Conservation (phyloP, 1,140 invertebrate species). For the Maconellicoccus hirsutus region DNA sequence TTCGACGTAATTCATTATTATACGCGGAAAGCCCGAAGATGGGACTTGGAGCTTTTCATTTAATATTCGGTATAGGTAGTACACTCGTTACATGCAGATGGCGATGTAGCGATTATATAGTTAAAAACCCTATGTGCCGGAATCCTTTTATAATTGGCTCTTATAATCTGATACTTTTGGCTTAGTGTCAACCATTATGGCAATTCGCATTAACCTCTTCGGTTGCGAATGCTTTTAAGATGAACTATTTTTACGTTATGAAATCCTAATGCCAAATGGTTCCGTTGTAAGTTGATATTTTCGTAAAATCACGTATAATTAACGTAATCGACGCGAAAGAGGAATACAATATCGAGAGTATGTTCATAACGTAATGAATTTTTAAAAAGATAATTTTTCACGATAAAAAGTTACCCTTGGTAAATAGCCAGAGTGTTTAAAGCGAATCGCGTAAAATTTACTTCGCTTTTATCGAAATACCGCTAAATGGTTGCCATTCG, state of each 20-base stretch:
- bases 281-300: neutral
- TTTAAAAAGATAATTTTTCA: too few species aligned
- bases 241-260: neutral
- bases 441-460: too few species aligned
- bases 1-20: too few species aligned
- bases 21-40: too few species aligned
- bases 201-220: neutral
- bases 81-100: neutral
- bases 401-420: too few species aligned
- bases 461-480: too few species aligned
- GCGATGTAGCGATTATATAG: neutral
- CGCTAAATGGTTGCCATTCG: neutral
- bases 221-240: neutral
- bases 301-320: too few species aligned
- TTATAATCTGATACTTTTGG: conserved; percentile 4
- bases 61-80: neutral
- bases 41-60: neutral
- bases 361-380: too few species aligned
- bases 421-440: too few species aligned
- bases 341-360: too few species aligned
- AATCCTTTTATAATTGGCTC: conserved; percentile 5
- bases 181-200: conserved; percentile 2
- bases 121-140: neutral
- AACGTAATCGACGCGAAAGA: too few species aligned
- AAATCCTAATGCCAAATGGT: neutral